These are phyloP conservation scores for Eucidaris tribuloides DNA, from an alignment of 35 echinoderm and acorn worm genomes.

Conservation along the genomic window DNA sequence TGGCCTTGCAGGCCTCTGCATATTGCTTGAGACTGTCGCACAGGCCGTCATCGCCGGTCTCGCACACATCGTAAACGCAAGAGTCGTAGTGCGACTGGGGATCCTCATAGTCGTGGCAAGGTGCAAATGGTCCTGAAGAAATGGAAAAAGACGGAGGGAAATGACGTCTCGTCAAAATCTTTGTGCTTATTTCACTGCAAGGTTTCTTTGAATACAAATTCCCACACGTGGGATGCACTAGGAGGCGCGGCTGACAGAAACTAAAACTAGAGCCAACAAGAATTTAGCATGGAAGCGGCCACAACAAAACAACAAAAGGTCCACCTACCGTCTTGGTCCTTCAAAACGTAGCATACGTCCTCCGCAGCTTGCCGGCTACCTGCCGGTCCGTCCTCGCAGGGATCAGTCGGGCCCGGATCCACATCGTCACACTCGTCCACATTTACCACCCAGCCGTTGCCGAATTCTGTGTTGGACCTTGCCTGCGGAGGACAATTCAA, in stretches of 20 bases:
- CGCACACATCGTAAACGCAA: conserved; percentile 80
- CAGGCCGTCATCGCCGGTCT: conserved; percentile 61
- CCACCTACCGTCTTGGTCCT: background rate
- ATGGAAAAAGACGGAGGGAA: background rate
- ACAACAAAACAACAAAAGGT: background rate
- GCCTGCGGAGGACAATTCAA: background rate
- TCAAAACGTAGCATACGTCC: conserved; percentile 22
- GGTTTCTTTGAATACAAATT: background rate
- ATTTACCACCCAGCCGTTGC: conserved; percentile 55
- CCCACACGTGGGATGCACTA: background rate
- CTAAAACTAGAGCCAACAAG: too few species aligned
- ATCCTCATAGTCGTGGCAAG: conserved; percentile 52
- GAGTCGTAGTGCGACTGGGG: conserved; percentile 44
- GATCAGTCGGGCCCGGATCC: conserved; percentile 14
- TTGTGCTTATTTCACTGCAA: background rate
- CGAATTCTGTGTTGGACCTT: conserved; percentile 25
- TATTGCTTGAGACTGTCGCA: conserved; percentile 72
- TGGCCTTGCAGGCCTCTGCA: conserved; percentile 46
- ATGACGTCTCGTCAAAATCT: background rate
- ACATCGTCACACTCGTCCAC: conserved; percentile 33
- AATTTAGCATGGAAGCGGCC: too few species aligned
- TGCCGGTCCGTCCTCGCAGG: conserved; percentile 25
- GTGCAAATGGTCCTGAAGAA: conserved; percentile 70
- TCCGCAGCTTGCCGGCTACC: conserved; percentile 9
- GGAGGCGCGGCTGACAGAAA: too few species aligned